Conservation (phyloP, 2,113 vertebrate species). For the Pteronura brasiliensis region DNA sequence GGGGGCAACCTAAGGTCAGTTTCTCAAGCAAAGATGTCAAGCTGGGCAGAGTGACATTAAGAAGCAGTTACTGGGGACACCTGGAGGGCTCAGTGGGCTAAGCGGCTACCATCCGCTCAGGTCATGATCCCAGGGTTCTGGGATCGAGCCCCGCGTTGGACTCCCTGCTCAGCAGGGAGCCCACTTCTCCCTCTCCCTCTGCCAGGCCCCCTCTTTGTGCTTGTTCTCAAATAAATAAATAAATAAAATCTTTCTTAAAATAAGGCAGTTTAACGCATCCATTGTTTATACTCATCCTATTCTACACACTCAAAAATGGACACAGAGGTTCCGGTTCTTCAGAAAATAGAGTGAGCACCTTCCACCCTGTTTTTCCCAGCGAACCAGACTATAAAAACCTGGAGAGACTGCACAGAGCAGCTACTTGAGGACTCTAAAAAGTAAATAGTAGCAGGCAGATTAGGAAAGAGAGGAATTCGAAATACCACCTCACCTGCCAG, state of each 20-base stretch:
- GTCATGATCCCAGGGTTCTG: neutral
- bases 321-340: neutral
- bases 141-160: neutral
- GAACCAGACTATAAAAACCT: neutral
- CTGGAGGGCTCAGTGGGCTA: neutral
- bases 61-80: neutral
- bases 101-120: neutral
- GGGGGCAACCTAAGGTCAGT: neutral
- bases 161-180: too few species aligned
- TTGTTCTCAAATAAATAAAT: too few species aligned
- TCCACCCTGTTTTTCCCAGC: neutral
- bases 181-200: too few species aligned
- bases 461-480: neutral
- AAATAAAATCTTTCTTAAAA: too few species aligned
- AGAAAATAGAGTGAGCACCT: neutral
- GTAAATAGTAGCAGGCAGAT: neutral
- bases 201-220: too few species aligned
- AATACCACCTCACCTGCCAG: neutral
- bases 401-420: neutral
- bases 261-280: neutral
- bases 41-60: neutral
- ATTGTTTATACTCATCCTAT: neutral
- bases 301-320: neutral
- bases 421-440: neutral
- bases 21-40: conserved; percentile 23